Base-by-base conservation (phyloP, 2,113 vertebrate species). In the Synchiropus splendidus region DNA sequence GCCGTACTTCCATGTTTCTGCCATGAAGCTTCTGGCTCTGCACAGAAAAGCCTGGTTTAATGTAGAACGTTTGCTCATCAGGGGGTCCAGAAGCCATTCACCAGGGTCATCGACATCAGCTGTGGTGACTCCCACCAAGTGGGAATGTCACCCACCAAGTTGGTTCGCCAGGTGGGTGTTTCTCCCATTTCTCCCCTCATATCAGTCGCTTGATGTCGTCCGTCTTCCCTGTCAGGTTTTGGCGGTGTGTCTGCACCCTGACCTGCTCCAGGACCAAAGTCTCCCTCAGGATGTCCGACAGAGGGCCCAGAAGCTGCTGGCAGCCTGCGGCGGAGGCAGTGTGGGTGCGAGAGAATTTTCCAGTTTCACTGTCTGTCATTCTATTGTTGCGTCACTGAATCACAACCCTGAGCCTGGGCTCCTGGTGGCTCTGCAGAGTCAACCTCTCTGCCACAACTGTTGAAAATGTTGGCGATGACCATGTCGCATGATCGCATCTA, bases 151-250 rank as follows among this genome's bases (percentile, higher is more conserved):
- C 69, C 77, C 2, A 12, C 74, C 35, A 64, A 72, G 16, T 79
- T 78, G 35, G 34, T 83, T 47, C 71, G 64, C 4, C 76, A 81
- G 74, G 80, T 83, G 1, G 5, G 45, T 64, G 51, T 18, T 31
- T 12, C 13, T 4, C 2, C 17, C 17, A 9, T 9, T 14, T 6
- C 8, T 36, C 27, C 2, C 5, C 5, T 39, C 5, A 4, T 3
- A 8, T 1, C 16, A 9, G 6, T 46, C 12, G 30, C 2, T 33
- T 31, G 34, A n/a, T 10, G 18, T 46, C 2, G 11, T 9, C 30
- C 38, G 1, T 38, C 0, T 9, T n/a, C 39, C 9, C 21, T 17
- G 30, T 46, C 49, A 82, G 80, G 77, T 79, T 1, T 38, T 82
- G 33, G 70, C 82, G 1, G 66, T 12, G 9, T 84, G 82, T 54